Evolutionary conservation across 2,797 vertebrate species (phyloP).

Genomic region (Vireo griseus): DNA sequence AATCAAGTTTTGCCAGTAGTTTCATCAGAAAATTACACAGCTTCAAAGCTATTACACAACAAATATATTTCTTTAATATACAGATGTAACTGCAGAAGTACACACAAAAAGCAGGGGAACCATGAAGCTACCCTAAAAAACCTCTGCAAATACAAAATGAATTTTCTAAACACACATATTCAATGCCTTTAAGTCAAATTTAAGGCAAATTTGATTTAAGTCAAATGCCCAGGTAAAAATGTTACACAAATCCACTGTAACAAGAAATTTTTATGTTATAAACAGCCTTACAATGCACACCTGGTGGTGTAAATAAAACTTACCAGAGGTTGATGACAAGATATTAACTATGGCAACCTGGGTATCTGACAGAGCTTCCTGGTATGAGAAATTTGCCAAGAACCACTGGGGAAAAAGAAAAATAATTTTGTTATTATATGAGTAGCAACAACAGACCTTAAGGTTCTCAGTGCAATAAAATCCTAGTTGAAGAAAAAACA

Average conservation of each 20-base stretch:
- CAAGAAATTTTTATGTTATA: neutral
- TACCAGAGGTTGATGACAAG: constrained; percentile 94
- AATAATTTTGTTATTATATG: neutral
- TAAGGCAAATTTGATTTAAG: too few species aligned
- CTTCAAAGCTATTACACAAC: neutral
- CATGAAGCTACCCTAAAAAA: neutral
- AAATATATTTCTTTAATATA: neutral
- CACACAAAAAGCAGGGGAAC: neutral
- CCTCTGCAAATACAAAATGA: neutral
- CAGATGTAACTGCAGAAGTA: neutral
- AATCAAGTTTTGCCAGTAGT: neutral
- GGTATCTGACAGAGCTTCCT: constrained; percentile 92
- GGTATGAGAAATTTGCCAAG: constrained; percentile 94
- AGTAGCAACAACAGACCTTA: neutral
- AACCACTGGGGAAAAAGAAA: constrained; percentile 85
- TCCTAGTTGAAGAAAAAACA: neutral
- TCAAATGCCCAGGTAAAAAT: neutral
- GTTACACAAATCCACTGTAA: neutral
- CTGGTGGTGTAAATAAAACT: constrained; percentile 30
- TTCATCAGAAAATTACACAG: neutral
- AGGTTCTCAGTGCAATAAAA: neutral
- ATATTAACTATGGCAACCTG: constrained; percentile 95
- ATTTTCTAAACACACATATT: neutral
- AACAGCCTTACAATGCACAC: neutral
- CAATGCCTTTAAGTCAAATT: neutral